Percentiles rank a stretch among this genome's conserved stretches.
These are phyloP conservation scores for Yponomeuta cagnagella DNA, from an alignment of 2,888 invertebrate species.

Conservation along the genomic window DNA sequence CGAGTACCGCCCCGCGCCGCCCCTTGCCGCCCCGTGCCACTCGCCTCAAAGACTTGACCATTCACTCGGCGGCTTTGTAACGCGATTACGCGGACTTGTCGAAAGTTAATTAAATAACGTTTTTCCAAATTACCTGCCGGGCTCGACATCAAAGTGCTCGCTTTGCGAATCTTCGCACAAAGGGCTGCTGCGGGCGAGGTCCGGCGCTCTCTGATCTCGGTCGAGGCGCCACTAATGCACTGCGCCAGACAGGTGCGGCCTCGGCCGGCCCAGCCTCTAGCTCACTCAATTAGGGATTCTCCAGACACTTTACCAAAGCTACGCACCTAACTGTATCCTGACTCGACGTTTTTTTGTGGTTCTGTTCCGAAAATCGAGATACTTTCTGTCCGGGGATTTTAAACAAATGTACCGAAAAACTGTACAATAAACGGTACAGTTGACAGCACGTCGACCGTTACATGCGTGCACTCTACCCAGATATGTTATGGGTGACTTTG, in stretches of 20 bases:
- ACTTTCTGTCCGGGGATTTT: too few species aligned
- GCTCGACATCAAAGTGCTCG: constrained; percentile 63
- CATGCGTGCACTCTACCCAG: too few species aligned
- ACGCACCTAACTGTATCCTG: not conserved
- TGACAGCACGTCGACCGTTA: too few species aligned
- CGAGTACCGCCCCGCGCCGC: constrained; percentile 24
- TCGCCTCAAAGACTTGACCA: constrained; percentile 67
- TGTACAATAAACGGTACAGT: too few species aligned
- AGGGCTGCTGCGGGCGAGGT: constrained; percentile 62
- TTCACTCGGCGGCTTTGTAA: constrained; percentile 68
- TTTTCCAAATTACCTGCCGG: constrained; percentile 72
- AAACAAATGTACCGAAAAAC: too few species aligned
- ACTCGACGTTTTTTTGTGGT: not conserved
- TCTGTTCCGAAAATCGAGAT: too few species aligned
- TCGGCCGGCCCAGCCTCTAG: constrained; percentile 15
- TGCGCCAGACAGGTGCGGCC: constrained; percentile 56
- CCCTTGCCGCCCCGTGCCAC: constrained; percentile 28
- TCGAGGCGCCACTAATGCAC: constrained; percentile 28
- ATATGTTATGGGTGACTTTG: too few species aligned
- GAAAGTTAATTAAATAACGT: constrained; percentile 76
- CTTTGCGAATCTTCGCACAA: constrained; percentile 62
- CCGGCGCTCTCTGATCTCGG: constrained; percentile 44
- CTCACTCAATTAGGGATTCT: constrained; percentile 1
- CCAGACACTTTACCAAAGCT: not conserved
- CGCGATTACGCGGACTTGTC: constrained; percentile 73